Base-by-base conservation (phyloP, 2,888 invertebrate species). In the Brachycybe producta region DNA sequence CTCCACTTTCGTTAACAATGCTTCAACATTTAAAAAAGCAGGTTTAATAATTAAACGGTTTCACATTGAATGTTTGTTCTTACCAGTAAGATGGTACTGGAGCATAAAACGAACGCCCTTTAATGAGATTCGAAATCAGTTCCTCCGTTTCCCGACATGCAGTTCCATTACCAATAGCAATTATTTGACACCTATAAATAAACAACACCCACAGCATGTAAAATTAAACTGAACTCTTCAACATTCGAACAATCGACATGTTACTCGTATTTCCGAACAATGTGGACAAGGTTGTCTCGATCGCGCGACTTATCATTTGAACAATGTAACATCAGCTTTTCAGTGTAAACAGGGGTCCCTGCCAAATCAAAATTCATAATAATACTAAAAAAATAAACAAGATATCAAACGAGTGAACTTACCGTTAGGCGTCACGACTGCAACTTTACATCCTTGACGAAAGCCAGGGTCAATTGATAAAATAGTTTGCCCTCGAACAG, bases 401-500 rank as follows among this genome's bases (percentile, higher is more conserved):
- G n/a, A n/a, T n/a, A n/a, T n/a, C 2, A 5, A 2, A n/a, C 26
- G 3, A n/a, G 11, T 11, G 1, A 23, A 11, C 2, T 51, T 51
- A 55, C 85, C 84, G 45, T 75, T 78, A 49, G 75, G 70, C 11
- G 80, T 80, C 53, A 90, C 79, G 4, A 88, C 71, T 2, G 88
- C 91, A 35, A 84, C 69, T 74, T 94, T 94, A 64, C 91, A 92
- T 1, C 92, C 92, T 63, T 87, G 81, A 54, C 69, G 72, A 63
- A 82, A 91, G 0, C 94, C 92, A 1, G 94, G 94, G 71, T 94
- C 94, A 45, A 94, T 74, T 0, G 87, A 91, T 26, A 86, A 70
- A 52, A 94, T 82, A 5, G 75, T 72, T 64, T 79, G 77, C 30
- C 85, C 86, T 61, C 82, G 78, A 0, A 88, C 72, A 0, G 92